phyloP scores from a whole-genome alignment of 2,113 vertebrate species.

The Coracopsis vasa region DNA sequence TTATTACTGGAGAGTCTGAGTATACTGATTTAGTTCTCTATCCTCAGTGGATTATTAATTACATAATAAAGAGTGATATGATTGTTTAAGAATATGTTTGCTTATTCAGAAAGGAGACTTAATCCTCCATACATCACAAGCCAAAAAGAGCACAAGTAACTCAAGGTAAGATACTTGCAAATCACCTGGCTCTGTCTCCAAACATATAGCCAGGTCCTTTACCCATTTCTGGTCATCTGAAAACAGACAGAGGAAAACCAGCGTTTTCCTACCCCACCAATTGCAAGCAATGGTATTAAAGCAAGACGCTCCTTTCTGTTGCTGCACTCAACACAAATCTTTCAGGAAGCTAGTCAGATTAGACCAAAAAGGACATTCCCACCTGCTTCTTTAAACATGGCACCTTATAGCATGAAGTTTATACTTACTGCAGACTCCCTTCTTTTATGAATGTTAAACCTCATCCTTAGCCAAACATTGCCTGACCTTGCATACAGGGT shows the following conservation, averaged over 20 bases:
- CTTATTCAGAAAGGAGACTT: background rate
- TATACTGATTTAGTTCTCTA: background rate
- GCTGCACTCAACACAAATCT: background rate
- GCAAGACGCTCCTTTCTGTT: background rate
- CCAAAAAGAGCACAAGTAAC: background rate
- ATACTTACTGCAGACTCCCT: background rate
- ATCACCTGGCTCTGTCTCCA: background rate
- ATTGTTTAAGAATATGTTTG: background rate
- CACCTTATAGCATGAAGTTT: background rate
- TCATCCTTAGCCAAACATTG: background rate
- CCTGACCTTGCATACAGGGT: background rate
- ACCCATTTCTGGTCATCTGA: background rate
- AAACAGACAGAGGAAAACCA: background rate
- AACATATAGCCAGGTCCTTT: background rate
- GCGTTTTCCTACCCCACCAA: background rate
- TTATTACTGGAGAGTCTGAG: background rate
- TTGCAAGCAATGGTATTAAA: background rate
- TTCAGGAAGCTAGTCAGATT: background rate
- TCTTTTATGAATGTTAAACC: background rate
- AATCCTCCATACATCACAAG: background rate
- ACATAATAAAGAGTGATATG: background rate
- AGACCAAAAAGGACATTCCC: background rate
- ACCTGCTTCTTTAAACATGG: background rate
- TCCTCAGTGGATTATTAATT: background rate
- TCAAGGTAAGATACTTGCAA: background rate